These are phyloP conservation scores for Epizoanthus illoricatus DNA, from an alignment of 92 coral and sea anemone genomes.

Conservation along the genomic window DNA sequence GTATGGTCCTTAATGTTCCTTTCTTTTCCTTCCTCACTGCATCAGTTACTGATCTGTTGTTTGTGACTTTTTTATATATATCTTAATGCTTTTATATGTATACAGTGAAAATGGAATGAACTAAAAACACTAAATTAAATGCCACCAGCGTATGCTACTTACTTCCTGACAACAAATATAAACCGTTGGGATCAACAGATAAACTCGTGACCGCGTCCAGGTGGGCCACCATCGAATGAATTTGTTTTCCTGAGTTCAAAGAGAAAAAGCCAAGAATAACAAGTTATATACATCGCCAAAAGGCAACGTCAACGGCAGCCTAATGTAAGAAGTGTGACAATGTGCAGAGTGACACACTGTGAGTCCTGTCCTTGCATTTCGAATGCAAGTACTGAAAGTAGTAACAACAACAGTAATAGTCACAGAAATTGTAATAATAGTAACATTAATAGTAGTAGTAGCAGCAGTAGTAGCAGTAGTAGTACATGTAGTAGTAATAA, in stretches of 20 bases:
- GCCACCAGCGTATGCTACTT: conserved; percentile 36
- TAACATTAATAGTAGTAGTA: too few species aligned
- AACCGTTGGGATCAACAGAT: conserved; percentile 91
- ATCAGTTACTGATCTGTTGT: too few species aligned
- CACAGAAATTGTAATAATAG: background rate
- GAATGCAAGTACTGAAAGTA: background rate
- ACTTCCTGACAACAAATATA: conserved; percentile 95
- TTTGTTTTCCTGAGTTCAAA: conserved; percentile 78
- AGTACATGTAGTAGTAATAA: background rate
- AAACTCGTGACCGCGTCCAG: conserved; percentile 96
- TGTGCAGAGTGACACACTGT: background rate
- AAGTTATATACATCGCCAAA: background rate
- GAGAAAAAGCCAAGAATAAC: background rate
- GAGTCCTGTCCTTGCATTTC: too few species aligned
- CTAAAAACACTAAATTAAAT: too few species aligned
- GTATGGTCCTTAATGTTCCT: too few species aligned
- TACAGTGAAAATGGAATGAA: too few species aligned
- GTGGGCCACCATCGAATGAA: conserved; percentile 98
- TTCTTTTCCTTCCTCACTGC: too few species aligned
- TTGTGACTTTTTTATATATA: too few species aligned
- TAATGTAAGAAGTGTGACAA: background rate
- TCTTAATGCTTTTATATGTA: too few species aligned
- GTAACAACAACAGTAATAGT: too few species aligned
- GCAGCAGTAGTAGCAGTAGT: background rate
- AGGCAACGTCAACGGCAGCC: background rate